Base-by-base conservation (phyloP, 2,797 vertebrate species). In the Alosa sapidissima region DNA sequence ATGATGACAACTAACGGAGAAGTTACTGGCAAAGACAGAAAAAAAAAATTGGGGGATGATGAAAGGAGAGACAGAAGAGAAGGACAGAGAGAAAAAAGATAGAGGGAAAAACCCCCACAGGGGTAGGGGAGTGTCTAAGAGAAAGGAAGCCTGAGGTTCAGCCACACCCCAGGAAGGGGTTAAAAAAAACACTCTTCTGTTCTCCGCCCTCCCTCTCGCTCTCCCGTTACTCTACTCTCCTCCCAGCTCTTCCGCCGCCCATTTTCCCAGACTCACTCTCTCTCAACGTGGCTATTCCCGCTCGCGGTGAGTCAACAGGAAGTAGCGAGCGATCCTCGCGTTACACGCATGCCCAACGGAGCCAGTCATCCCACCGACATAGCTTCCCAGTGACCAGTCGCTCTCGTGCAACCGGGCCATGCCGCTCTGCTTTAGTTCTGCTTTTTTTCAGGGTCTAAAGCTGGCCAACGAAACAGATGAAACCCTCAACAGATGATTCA, bases 301-400 rank as follows among this genome's bases (percentile, higher is more conserved):
- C 85, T 89, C 21, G 33, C 28, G 83, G 84, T 94, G 92, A 95
- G 90, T 94, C 94, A 94, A 94, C 93, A 93, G 93, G 91, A 94
- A 92, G 91, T 88, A 28, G 86, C 87, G 86, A 87, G 88, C 55
- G 81, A 89, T 87, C 88, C 90, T 86, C 89, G 87, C 85, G 90
- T 89, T 83, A 83, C 89, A 81, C 82, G 89, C 92, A 92, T 89
- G 89, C 86, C 88, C 82, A 83, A 85, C 52, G 19, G 86, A 85
- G 85, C 81, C 85, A 90, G 87, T 93, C 93, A 91, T 91, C 87
- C 90, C 90, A 89, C 87, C 85, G 87, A 85, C 87, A 82, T 89
- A 86, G 86, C 87, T 16, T 83, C 90, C 90, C 88, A 84, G 88
- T 92, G 89, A 89, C 86, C 85, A 88, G 89, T 81, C 83, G 85